Percentiles rank a stretch among this genome's conserved stretches.
Conservation (phyloP, 2,888 invertebrate genomes). For the Antheraea yamamai region DNA sequence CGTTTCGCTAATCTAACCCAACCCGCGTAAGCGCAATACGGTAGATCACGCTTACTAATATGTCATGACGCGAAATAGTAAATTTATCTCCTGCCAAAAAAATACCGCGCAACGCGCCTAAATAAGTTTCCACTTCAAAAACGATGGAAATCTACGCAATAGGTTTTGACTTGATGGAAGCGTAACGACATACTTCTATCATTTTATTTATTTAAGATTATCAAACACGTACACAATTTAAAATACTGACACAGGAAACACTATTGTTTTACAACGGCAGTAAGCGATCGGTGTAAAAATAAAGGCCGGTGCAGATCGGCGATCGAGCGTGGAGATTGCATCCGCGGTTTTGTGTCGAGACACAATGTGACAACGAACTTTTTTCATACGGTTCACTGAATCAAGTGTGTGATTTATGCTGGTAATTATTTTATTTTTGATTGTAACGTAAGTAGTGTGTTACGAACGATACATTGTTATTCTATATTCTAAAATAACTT, state of each 20-base stretch:
- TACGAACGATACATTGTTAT: background rate
- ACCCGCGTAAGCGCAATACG: too few species aligned
- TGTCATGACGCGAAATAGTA: too few species aligned
- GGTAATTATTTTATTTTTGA: background rate
- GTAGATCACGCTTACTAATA: too few species aligned
- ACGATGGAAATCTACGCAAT: too few species aligned
- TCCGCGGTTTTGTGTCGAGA: conserved; percentile 57
- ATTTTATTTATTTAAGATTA: too few species aligned
- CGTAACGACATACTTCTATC: too few species aligned
- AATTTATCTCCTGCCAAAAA: too few species aligned
- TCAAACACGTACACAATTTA: background rate
- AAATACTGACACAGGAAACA: conserved; percentile 46
- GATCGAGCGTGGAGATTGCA: conserved; percentile 62
- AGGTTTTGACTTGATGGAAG: too few species aligned
- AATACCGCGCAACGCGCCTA: too few species aligned
- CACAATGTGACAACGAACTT: conserved; percentile 56
- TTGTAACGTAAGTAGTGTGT: background rate
- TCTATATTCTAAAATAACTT: background rate
- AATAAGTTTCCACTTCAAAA: too few species aligned
- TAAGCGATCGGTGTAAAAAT: conserved; percentile 49
- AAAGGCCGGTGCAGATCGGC: conserved; percentile 51
- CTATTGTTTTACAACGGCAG: conserved; percentile 61
- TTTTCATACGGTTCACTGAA: conserved; percentile 39
- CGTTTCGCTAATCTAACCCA: too few species aligned
- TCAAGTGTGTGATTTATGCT: conserved; percentile 6